A percentile compares a stretch with the other conserved stretches of the same genome.
Conservation (phyloP, 2,797 vertebrate species). For the Esox lucius region DNA sequence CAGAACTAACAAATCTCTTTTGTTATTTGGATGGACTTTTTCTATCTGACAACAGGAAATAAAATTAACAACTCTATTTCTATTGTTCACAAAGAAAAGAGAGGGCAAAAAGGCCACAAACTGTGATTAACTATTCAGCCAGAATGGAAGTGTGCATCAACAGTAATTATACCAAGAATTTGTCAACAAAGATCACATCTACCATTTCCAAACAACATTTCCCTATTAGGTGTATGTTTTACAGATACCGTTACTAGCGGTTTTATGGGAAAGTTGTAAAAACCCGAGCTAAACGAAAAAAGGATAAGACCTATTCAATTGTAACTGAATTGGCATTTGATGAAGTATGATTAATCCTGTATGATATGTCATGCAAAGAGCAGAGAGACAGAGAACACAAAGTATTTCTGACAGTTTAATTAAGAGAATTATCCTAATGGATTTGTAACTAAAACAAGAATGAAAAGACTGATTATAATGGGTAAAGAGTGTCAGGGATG, state of each 20-base stretch:
- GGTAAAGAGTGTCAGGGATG: conserved; percentile 20
- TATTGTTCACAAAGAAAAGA: background rate
- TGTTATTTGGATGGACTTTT: too few species aligned
- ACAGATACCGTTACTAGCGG: background rate
- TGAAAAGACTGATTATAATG: conserved; percentile 37
- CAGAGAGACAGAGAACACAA: conserved; percentile 36
- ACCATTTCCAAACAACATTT: background rate
- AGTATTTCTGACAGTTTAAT: conserved; percentile 53
- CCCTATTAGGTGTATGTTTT: background rate
- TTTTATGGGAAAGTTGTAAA: background rate
- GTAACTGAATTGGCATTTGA: conserved; percentile 39
- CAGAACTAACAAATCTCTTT: too few species aligned
- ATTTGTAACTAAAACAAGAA: conserved; percentile 41
- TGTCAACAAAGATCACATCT: background rate
- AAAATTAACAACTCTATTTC: too few species aligned
- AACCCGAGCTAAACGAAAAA: conserved; percentile 15
- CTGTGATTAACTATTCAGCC: background rate
- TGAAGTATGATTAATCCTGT: conserved; percentile 40
- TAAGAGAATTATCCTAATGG: conserved; percentile 47
- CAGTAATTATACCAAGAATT: background rate
- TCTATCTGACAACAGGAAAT: too few species aligned
- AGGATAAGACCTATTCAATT: conserved; percentile 9
- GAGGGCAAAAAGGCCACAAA: background rate
- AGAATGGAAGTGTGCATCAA: background rate
- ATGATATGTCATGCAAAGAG: conserved; percentile 28